Evolutionary conservation across 2,888 invertebrate genomes (phyloP), one percentile per base, ranked within the genome.

Genomic region (Rhyacophila evoluta): DNA sequence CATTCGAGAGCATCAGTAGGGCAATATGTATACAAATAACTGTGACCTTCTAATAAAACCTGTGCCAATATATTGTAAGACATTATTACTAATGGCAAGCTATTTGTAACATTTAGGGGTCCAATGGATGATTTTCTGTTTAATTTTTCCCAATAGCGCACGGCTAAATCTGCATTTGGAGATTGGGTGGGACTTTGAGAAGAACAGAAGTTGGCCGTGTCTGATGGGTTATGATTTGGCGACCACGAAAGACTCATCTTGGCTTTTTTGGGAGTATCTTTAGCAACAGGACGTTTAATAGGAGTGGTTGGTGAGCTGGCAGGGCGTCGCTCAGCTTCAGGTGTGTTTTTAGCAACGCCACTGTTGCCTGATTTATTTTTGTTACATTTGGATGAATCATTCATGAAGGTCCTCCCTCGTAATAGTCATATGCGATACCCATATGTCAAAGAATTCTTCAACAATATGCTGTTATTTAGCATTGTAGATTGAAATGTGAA

Each of bases 51-150:
- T 75, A 98, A 85, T 55, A 98, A 89, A 83, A 93, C 92, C 87
- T 98, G 98, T 0, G 97, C 94, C 78, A 98, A 87, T 29, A 98
- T 94, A 86, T 98, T 98, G 86, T 97, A 98, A 0, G 95, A 95
- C 86, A 97, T 89, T 29, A 97, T 86, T 80, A 91, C 93, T 84
- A 97, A 93, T 77, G 86, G 86, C 79, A 92, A 88, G 33, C 86
- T 85, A 11, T 86, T 79, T 36, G 19, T 37, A 12, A 41, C 68
- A 4, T 39, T 37, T 2, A 27, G 39, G 11, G 74, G 36, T 2
- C 6, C 37, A 15, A 74, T 72, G 68, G 36, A 41, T 10, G 67
- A 37, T 33, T 15, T 72, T n/a, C 25, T 72, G 11, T 19, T 39
- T 1, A 76, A 38, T 12, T 70, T 74, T 55, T 81, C 81, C 81